Conservation (phyloP, 1,140 invertebrate genomes). For the silkworm (Bombyx mori) region DNA sequence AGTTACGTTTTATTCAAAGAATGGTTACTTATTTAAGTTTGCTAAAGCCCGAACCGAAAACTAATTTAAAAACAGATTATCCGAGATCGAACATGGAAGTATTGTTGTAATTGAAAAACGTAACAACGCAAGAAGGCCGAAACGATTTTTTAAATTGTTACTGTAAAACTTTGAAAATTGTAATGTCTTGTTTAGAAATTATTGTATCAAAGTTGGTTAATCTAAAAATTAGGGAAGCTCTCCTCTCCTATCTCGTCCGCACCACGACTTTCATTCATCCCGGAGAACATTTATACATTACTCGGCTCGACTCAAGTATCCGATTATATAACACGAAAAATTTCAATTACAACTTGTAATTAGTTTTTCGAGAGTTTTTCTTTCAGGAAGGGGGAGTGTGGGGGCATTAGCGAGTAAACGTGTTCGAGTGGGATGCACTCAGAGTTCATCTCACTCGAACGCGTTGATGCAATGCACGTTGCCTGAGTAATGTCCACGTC, state of each 20-base stretch:
- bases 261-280: conserved; percentile 49
- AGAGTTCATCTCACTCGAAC: conserved; percentile 24
- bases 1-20: no score
- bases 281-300: conserved; percentile 65
- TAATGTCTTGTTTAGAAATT: conserved; percentile 26
- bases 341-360: conserved; percentile 74
- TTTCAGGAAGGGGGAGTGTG: conserved; percentile 63
- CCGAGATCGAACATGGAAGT: background rate
- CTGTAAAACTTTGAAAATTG: conserved; percentile 20
- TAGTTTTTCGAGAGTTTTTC: conserved; percentile 74
- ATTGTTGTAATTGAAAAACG: background rate
- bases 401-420: conserved; percentile 12
- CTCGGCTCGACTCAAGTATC: conserved; percentile 67
- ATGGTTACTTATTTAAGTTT: no score
- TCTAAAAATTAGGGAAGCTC: conserved; percentile 31
- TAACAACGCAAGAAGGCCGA: background rate
- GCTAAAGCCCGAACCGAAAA: no score
- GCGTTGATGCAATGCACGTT: conserved; percentile 38
- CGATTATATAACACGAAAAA: conserved; percentile 74
- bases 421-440: conserved; percentile 19
- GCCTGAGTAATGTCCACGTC: conserved; percentile 63
- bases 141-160: conserved; percentile 8
- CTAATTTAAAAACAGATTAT: no score
- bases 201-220: conserved; percentile 37
- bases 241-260: conserved; percentile 27